Evolutionary conservation across 1,140 invertebrate species (phyloP).

Genomic region (Dreissena polymorpha): DNA sequence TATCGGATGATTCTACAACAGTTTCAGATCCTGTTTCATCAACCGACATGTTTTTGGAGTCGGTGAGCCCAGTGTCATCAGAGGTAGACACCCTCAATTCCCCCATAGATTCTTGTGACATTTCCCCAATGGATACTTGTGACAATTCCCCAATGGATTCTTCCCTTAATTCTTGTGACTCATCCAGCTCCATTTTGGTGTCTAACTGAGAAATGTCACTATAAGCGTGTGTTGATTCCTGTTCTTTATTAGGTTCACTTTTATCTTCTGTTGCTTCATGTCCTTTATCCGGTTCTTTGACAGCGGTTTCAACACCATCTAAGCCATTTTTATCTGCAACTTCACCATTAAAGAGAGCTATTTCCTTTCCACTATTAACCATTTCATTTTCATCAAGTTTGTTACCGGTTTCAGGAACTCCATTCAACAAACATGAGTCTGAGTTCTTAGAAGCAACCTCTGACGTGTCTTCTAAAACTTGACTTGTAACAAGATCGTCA

Average conservation of each 20-base stretch:
- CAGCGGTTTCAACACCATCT: not conserved
- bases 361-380: no score
- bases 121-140: not conserved
- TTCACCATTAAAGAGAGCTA: no score
- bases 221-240: not conserved
- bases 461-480: no score
- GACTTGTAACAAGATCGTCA: no score
- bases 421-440: no score
- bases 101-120: not conserved
- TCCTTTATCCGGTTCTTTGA: constrained; percentile 37
- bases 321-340: not conserved
- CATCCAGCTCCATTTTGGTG: not conserved
- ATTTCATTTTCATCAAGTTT: no score
- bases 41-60: not conserved
- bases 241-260: not conserved
- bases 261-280: not conserved
- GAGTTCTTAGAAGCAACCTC: no score
- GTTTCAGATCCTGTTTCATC: not conserved
- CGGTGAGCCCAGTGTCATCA: not conserved
- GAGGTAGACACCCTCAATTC: not conserved
- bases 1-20: not conserved
- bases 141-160: not conserved
- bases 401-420: no score
- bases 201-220: not conserved
- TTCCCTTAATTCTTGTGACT: not conserved